Base-by-base conservation (phyloP, 2,888 invertebrate species). In the Lymantria dispar region DNA sequence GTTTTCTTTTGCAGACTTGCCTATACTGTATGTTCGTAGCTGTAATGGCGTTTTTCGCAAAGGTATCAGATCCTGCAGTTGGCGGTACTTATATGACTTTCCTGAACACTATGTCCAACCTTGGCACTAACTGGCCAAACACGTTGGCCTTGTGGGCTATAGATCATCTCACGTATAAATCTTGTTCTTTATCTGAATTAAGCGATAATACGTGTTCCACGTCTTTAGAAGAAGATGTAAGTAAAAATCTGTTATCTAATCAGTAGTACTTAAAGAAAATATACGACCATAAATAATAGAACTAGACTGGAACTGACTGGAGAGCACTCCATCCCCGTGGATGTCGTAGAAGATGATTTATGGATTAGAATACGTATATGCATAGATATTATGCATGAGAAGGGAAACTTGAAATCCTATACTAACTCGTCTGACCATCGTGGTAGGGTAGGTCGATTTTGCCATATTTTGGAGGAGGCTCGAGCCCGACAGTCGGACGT, bases 31-130 rank as follows among this genome's bases (percentile, higher is more conserved):
- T 99, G 98, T 99, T 98, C 85, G 99, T 99, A 7, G 95, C 99
- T 0, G 94, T 96, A 53, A 99, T 99, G 98, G 97, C 98, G 9
- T 99, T 99, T 91, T 98, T 98, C 85, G 99, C 99, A 0, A 96
- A 97, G 86, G 95, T 99, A 45, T 98, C 98, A 55, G 99, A 99
- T 82, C 98, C 99, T 0, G 93, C 95, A 0, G 98, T 99, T 0
- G 99, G 99, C 1, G 99, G 99, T 7, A 99, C 99, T 0, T 99
- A 99, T 81, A 99, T 99, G 99, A 99, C 99, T 0, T 92, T 99
- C 46, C 92, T 99, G 12, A 99, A 99, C 82, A 99, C 99, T 0
- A 92, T 99, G 15, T 94, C 96, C 44, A 99, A 99, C 92, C 93
- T 99, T 52, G 99, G 99, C n/a, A 98, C 98, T 7, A 99, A 98